phyloP scores from a whole-genome alignment of 2,888 invertebrate genomes.

The Camptogramma bilineatum region DNA sequence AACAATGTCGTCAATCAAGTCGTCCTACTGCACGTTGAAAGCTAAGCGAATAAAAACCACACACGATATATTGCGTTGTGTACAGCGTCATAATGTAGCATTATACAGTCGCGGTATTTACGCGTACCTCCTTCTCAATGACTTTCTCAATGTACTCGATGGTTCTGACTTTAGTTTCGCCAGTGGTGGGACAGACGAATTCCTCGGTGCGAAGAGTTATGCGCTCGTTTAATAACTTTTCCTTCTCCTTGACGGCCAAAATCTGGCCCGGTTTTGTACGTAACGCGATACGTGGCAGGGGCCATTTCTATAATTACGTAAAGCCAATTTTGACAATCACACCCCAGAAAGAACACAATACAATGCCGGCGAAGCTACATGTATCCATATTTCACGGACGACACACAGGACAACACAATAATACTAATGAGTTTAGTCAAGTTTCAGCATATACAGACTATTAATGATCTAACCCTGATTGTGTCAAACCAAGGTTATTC shows the following conservation, averaged over 20 bases:
- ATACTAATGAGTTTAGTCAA: slow-evolving; percentile 45
- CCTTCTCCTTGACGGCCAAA: slow-evolving; percentile 94
- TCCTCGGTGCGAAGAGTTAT: slow-evolving; percentile 95
- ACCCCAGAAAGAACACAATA: slow-evolving; percentile 64
- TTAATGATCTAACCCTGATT: neutral
- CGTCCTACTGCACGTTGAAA: slow-evolving; percentile 68
- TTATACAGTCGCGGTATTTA: slow-evolving; percentile 71
- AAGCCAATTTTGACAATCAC: slow-evolving; percentile 82
- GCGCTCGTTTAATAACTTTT: slow-evolving; percentile 95
- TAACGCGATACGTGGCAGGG: slow-evolving; percentile 94
- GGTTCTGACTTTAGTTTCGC: slow-evolving; percentile 94
- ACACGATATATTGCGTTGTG: slow-evolving; percentile 77
- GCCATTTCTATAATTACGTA: slow-evolving; percentile 85
- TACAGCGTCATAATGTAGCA: slow-evolving; percentile 76
- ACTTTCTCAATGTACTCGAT: slow-evolving; percentile 97
- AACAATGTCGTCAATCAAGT: slow-evolving; percentile 44
- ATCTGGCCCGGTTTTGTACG: slow-evolving; percentile 94
- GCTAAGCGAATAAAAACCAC: slow-evolving; percentile 81
- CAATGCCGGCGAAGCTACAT: slow-evolving; percentile 74
- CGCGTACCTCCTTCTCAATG: slow-evolving; percentile 96
- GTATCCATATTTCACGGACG: slow-evolving; percentile 54
- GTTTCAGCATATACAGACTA: neutral
- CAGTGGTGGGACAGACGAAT: slow-evolving; percentile 93
- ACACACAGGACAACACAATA: slow-evolving; percentile 37
- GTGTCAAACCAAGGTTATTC: neutral